Percentiles rank a stretch among this genome's conserved stretches.
phyloP scores from a whole-genome alignment of 2,113 vertebrate species.

The Panthera uncia region DNA sequence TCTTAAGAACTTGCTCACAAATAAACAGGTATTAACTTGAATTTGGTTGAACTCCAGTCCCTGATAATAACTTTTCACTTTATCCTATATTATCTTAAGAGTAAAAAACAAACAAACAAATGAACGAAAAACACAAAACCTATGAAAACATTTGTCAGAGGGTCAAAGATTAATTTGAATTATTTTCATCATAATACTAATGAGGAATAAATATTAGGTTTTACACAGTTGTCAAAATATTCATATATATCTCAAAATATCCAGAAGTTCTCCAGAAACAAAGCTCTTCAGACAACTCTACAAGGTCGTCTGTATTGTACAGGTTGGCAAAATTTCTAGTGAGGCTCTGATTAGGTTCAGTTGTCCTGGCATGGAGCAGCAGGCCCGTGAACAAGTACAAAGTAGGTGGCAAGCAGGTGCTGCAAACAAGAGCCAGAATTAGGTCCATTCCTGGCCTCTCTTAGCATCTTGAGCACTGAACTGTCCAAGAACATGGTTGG shows the following conservation, averaged over 20 bases:
- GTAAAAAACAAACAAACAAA: neutral
- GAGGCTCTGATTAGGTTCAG: neutral
- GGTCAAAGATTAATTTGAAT: neutral
- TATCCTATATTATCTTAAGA: neutral
- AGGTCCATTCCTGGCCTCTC: neutral
- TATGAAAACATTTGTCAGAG: neutral
- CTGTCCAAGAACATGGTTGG: neutral
- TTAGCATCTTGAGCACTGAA: neutral
- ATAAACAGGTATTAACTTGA: neutral
- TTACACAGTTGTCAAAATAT: neutral
- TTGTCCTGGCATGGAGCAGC: neutral
- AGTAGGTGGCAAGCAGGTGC: neutral
- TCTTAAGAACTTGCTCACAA: neutral
- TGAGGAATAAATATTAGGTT: neutral
- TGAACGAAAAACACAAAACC: no score
- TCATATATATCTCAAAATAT: neutral
- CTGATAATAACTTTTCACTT: neutral
- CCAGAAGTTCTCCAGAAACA: neutral
- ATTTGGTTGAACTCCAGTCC: neutral
- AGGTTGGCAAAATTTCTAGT: neutral
- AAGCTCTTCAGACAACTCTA: neutral
- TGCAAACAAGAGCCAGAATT: neutral
- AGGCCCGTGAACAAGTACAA: neutral
- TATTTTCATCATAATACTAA: neutral
- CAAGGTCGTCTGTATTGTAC: neutral